Base-by-base conservation (phyloP, 2,113 vertebrate species). In the Malurus alboscapulatus region DNA sequence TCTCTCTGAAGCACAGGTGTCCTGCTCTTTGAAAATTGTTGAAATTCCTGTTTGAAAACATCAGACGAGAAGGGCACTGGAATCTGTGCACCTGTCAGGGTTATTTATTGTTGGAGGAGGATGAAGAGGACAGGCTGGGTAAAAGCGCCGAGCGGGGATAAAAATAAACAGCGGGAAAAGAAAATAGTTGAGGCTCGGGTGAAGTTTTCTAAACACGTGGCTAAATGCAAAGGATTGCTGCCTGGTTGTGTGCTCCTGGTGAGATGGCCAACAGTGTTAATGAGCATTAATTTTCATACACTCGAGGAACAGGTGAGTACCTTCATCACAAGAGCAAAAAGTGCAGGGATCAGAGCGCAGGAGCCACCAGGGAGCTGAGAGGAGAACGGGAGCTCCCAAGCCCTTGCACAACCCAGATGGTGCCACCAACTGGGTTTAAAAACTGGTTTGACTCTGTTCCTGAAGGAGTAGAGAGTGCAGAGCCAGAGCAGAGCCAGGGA, bases 1-100 rank as follows among this genome's bases (percentile, higher is more conserved):
- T 90, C 84, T 51, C 94, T 76, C 94, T 93, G 94, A 95, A 96
- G 96, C 96, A 94, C 97, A 98, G 97, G 97, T 97, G 97, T 96
- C 93, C 91, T 87, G 62, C 81, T 67, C 97, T 96, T 90, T 91
- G 94, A 94, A 95, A 97, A 97, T 97, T 84, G 92, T 82, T 98
- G 94, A 83, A 92, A 98, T 98, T 98, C 97, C 92, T 38, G 26
- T 74, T 81, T 36, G 85, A 93, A 83, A 96, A 92, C 94, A 81
- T 58, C 96, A 96, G 75, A 89, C 61, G 13, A 84, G 87, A 72
- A 73, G 83, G 89, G 89, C 81, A 63, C 47, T 72, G 87, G 76
- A 92, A 96, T 92, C 93, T 83, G 88, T 91, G 93, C 97, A 96
- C 97, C 97, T 98, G 97, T 96, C 96, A 90, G 87, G 93, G 92